phyloP scores from a whole-genome alignment of 2,797 vertebrate genomes.

The Salarias fasciatus region DNA sequence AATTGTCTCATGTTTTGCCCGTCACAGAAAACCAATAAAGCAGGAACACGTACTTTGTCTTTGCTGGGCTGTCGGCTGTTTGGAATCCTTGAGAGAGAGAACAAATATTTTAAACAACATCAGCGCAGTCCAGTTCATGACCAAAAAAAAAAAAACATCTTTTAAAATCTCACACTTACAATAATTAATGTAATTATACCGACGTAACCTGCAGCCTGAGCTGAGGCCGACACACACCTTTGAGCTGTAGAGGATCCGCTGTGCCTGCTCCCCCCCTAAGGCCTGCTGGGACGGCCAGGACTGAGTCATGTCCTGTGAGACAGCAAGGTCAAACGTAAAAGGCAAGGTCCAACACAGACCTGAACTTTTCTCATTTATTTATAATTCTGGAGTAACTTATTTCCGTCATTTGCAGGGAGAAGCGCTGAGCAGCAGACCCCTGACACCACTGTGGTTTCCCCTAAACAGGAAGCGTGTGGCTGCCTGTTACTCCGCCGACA shows the following conservation, averaged over 20 bases:
- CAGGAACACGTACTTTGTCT: constrained; percentile 73
- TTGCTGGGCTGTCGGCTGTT: constrained; percentile 65
- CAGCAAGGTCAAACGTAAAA: constrained; percentile 65
- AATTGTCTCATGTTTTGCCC: not conserved
- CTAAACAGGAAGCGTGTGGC: constrained; percentile 5
- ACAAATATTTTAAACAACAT: constrained; percentile 6
- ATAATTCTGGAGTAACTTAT: constrained; percentile 17
- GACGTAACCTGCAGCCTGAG: no score
- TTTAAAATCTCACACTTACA: no score
- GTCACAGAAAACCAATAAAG: not conserved
- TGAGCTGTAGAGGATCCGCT: constrained; percentile 87
- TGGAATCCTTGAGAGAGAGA: constrained; percentile 69
- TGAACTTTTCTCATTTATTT: constrained; percentile 25
- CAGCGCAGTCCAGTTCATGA: no score
- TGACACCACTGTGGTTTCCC: no score
- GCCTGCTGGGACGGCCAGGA: constrained; percentile 91
- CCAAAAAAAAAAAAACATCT: no score
- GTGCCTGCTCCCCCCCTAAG: constrained; percentile 87
- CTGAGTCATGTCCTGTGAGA: constrained; percentile 93
- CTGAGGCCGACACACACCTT: constrained; percentile 80
- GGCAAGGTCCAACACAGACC: constrained; percentile 41
- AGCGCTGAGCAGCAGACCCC: not conserved
- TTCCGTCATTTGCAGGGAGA: constrained; percentile 11
- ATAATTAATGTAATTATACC: no score
- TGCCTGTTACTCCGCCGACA: constrained; percentile 1